Evolutionary conservation across 2,888 invertebrate species (phyloP), one percentile per base, ranked within the genome.

Genomic region (Dioctria linearis): DNA sequence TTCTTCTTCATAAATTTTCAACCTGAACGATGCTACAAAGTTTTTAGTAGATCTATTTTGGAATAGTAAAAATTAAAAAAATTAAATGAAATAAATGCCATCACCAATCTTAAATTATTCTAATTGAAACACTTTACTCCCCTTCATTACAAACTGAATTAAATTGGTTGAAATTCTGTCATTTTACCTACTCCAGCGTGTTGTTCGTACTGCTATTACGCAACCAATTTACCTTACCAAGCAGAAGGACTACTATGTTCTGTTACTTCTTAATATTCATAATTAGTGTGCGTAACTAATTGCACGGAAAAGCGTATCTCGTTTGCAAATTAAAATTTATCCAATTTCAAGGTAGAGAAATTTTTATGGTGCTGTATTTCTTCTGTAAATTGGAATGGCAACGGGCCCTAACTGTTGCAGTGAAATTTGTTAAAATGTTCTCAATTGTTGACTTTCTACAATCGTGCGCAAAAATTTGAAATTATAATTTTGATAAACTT

Each of bases 311-410:
- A 65, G 51, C 49, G 39, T 40, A 63, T 78, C 78, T 63, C 25
- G 65, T 13, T 75, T 75, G 61, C 75, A 37, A 73, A 57, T 73
- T 73, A 73, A 40, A 73, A 73, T 57, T 73, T 73, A 73, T 67
- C 37, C 46, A 43, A 67, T 67, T 49, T 46, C 67, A 13, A 51
- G 49, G 46, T 46, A 67, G 43, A 49, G 25, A 43, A 43, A 46
- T 43, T 67, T 46, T 42, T 43, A 67, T 67, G 4, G 67, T 3
- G 8, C 37, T 46, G 25, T 67, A 46, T 46, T 67, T 67, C 67
- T 67, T 25, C 46, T 5, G 42, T 67, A 42, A 65, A 65, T 65
- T 65, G 65, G n/a, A 65, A 11, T 42, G n/a, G 65, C 3, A 40
- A 42, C 25, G 25, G 25, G 25, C 25, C 25, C 25, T 25, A 25